phyloP scores from a whole-genome alignment of 2,888 invertebrate species.

The Teleiodes luculella region DNA sequence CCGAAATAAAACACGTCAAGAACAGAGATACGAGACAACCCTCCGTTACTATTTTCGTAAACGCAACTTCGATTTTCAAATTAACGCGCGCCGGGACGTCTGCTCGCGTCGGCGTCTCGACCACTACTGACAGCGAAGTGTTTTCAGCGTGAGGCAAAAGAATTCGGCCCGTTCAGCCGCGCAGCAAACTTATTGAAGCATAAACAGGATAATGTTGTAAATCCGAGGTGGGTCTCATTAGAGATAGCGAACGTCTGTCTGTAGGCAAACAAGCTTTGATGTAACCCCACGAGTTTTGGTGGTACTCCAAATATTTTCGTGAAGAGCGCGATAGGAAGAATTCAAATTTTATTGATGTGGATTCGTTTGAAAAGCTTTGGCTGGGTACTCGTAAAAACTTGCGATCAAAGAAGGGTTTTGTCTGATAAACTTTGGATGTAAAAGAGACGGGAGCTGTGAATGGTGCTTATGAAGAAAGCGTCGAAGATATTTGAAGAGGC shows the following conservation, averaged over 20 bases:
- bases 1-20: constrained; percentile 32
- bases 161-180: constrained; percentile 47
- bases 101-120: constrained; percentile 37
- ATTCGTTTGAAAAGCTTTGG: constrained; percentile 11
- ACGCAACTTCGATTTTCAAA: constrained; percentile 31
- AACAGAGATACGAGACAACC: constrained; percentile 26
- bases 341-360: constrained; percentile 12
- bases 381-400: constrained; percentile 9
- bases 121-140: constrained; percentile 35
- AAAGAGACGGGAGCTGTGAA: background rate
- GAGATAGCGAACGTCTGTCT: constrained; percentile 27
- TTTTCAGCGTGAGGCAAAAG: constrained; percentile 38
- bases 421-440: constrained; percentile 3
- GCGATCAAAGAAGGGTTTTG: constrained; percentile 9
- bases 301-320: constrained; percentile 11
- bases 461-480: background rate
- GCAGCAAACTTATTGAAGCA: constrained; percentile 52
- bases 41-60: constrained; percentile 58
- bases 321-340: constrained; percentile 1
- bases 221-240: constrained; percentile 45
- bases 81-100: constrained; percentile 34
- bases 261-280: constrained; percentile 41
- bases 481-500: background rate
- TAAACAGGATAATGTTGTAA: constrained; percentile 56
- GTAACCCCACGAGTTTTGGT: constrained; percentile 23